These are phyloP conservation scores for Heliconius erato DNA, from an alignment of 2,888 invertebrate species.

Conservation along the genomic window DNA sequence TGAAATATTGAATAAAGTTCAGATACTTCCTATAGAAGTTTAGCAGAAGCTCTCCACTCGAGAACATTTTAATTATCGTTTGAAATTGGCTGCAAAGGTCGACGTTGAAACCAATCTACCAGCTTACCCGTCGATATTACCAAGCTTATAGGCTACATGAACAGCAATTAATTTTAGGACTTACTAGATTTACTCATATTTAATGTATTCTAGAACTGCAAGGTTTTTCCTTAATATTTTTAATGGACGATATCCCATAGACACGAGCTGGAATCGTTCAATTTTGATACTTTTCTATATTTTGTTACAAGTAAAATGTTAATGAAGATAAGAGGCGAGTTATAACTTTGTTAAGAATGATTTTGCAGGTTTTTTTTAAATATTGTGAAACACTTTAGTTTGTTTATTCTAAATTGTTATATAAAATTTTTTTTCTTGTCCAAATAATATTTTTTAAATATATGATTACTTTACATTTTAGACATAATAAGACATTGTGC, in stretches of 20 bases:
- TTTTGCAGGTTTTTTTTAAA: no score
- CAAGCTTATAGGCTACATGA: constrained; percentile 31
- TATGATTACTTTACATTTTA: no score
- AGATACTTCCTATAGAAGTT: neutral
- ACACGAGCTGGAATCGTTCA: no score
- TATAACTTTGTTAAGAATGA: no score
- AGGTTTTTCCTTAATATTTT: neutral
- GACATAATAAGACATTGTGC: neutral
- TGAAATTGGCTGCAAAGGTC: constrained; percentile 35
- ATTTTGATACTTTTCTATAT: no score
- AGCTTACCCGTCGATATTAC: constrained; percentile 37
- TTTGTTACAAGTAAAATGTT: no score
- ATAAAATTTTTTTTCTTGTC: no score
- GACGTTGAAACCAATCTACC: constrained; percentile 33
- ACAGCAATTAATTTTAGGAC: constrained; percentile 26
- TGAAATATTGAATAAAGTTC: neutral
- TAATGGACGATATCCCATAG: neutral
- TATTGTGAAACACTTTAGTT: no score
- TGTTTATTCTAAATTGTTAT: no score
- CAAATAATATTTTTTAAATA: no score
- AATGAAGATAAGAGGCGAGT: no score
- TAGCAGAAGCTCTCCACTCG: neutral
- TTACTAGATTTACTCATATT: neutral
- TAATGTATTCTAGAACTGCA: neutral
- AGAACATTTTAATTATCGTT: constrained; percentile 35